These are phyloP conservation scores for Polydrusus pterygomalis DNA, from an alignment of 2,888 invertebrate species.

Conservation along the genomic window DNA sequence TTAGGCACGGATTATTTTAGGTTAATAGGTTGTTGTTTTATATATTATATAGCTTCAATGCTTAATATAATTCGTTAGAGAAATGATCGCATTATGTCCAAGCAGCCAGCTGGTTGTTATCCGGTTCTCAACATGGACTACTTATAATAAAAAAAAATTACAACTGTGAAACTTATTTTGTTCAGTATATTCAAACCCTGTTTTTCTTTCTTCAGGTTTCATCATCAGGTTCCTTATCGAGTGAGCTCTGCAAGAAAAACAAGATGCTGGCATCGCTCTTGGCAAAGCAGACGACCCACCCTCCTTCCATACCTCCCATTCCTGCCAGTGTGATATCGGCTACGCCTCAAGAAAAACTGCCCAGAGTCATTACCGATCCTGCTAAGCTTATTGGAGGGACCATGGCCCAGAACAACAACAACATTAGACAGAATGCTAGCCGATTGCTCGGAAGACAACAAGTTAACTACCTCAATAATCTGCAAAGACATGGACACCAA, in stretches of 20 bases:
- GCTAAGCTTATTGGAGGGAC: constrained; percentile 45
- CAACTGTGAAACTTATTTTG: too few species aligned
- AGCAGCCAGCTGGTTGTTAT: too few species aligned
- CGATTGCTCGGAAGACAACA: constrained; percentile 66
- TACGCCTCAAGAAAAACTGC: constrained; percentile 82
- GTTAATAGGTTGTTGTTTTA: background rate
- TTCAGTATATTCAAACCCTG: too few species aligned
- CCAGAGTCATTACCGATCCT: constrained; percentile 62
- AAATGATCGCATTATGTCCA: too few species aligned
- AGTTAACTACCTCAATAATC: constrained; percentile 69
- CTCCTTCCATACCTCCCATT: constrained; percentile 79
- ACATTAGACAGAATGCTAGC: constrained; percentile 37
- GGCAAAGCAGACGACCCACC: constrained; percentile 80
- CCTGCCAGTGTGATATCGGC: constrained; percentile 79
- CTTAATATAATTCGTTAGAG: too few species aligned
- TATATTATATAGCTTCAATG: background rate
- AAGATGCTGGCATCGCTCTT: constrained; percentile 89
- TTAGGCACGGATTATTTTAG: background rate
- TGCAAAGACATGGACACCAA: constrained; percentile 57
- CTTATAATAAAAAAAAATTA: too few species aligned
- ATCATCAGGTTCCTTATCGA: constrained; percentile 70
- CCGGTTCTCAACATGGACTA: too few species aligned
- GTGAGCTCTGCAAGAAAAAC: constrained; percentile 87
- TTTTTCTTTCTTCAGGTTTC: constrained; percentile 63
- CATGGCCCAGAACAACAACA: constrained; percentile 39